Evolutionary conservation across 2,888 invertebrate genomes (phyloP).

Genomic region (Zaprionus bogoriensis): DNA sequence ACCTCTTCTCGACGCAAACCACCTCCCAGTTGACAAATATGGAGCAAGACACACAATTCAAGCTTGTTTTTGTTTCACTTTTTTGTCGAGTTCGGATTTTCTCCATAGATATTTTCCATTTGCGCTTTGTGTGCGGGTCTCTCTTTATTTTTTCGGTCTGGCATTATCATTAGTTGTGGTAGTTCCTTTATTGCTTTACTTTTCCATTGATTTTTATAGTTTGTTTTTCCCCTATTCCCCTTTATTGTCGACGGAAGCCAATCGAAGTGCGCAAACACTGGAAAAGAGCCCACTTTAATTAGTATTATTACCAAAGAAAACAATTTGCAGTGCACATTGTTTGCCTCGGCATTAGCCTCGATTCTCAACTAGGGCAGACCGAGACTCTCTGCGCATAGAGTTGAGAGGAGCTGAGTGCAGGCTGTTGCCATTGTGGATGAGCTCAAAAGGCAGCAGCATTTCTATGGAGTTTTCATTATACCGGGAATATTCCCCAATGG

Average conservation of each 20-base stretch:
- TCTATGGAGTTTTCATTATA: neutral
- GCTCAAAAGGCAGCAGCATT: slow-evolving; percentile 11
- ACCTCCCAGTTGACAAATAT: slow-evolving; percentile 42
- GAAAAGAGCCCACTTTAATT: slow-evolving; percentile 57
- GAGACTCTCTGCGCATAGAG: neutral
- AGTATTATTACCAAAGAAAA: slow-evolving; percentile 71
- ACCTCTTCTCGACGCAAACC: neutral
- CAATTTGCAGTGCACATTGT: slow-evolving; percentile 66
- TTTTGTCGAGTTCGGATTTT: slow-evolving; percentile 46
- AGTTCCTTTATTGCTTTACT: slow-evolving; percentile 38
- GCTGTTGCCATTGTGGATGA: slow-evolving; percentile 16
- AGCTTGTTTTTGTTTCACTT: slow-evolving; percentile 33
- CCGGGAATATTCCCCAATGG: neutral
- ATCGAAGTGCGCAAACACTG: slow-evolving; percentile 27
- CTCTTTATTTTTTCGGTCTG: slow-evolving; percentile 16
- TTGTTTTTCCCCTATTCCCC: slow-evolving; percentile 1
- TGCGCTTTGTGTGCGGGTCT: slow-evolving; percentile 22
- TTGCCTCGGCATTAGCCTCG: slow-evolving; percentile 63
- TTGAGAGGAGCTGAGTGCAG: neutral
- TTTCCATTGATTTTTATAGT: slow-evolving; percentile 57
- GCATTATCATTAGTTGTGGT: slow-evolving; percentile 43
- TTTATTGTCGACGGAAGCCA: slow-evolving; percentile 20
- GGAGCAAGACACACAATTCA: slow-evolving; percentile 47
- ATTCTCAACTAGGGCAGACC: slow-evolving; percentile 40
- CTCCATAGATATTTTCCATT: slow-evolving; percentile 66